Percentiles rank a stretch among this genome's conserved stretches.
phyloP scores from a whole-genome alignment of 2,888 invertebrate species.

The Troides aeacus region DNA sequence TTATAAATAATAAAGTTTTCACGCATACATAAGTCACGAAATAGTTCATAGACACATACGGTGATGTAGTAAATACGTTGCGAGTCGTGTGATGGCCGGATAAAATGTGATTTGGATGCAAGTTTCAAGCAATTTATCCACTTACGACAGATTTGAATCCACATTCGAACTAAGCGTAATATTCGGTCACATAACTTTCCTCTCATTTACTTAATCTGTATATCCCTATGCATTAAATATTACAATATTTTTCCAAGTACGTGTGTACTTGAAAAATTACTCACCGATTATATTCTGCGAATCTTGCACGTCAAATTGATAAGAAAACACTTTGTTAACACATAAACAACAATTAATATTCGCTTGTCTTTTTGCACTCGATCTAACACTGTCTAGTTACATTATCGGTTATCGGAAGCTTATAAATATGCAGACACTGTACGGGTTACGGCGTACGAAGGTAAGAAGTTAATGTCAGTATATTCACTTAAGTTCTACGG shows the following conservation, averaged over 20 bases:
- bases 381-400: constrained; percentile 4
- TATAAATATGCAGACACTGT: constrained; percentile 13
- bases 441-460: background rate
- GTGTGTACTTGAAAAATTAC: no score
- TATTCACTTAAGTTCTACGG: no score
- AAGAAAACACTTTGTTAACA: background rate
- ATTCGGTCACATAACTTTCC: background rate
- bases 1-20: no score
- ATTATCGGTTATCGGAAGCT: constrained; percentile 9
- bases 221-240: no score
- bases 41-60: background rate
- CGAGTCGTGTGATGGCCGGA: background rate
- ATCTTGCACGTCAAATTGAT: background rate
- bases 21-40: no score
- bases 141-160: background rate
- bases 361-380: constrained; percentile 6
- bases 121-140: background rate
- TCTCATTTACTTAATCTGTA: background rate
- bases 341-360: constrained; percentile 4
- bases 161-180: background rate
- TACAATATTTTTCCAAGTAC: no score
- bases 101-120: background rate
- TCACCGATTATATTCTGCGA: no score
- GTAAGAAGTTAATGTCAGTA: background rate
- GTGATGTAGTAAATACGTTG: background rate